Evolutionary conservation across 2,888 invertebrate species (phyloP).

Genomic region (Pseudococcus viburni): DNA sequence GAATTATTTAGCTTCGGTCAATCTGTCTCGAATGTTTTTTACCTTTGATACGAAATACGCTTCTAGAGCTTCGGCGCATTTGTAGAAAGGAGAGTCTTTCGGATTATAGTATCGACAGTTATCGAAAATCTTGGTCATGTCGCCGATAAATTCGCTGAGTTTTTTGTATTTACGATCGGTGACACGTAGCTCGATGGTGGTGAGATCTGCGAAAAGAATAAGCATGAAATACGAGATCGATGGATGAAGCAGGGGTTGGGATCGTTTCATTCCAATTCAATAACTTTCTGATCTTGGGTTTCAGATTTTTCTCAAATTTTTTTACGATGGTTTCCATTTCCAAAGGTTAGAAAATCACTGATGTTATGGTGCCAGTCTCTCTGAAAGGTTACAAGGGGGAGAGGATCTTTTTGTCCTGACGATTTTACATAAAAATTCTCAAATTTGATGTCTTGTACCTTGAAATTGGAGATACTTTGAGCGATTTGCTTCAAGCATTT

Average conservation of each 20-base stretch:
- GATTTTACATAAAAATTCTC: too few relatives aligned
- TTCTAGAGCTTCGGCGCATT: constrained; percentile 95
- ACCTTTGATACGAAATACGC: constrained; percentile 96
- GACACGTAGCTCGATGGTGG: constrained; percentile 91
- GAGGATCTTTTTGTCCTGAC: too few relatives aligned
- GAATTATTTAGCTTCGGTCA: constrained; percentile 68
- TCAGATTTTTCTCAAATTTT: too few relatives aligned
- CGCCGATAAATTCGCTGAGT: constrained; percentile 95
- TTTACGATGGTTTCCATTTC: too few relatives aligned
- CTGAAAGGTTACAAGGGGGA: too few relatives aligned
- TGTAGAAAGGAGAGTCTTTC: constrained; percentile 94
- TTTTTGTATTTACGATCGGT: constrained; percentile 86
- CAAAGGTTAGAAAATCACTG: too few relatives aligned
- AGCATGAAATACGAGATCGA: not conserved
- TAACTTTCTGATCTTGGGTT: too few relatives aligned
- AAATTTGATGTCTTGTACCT: too few relatives aligned
- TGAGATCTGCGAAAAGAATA: constrained; percentile 80
- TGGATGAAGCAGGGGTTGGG: not conserved
- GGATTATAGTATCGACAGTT: constrained; percentile 99
- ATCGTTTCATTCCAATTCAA: too few relatives aligned
- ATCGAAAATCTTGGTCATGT: constrained; percentile 98
- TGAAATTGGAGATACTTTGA: too few relatives aligned
- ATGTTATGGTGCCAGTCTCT: too few relatives aligned
- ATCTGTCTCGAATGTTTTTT: constrained; percentile 86
- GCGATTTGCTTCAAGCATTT: too few relatives aligned